These are phyloP conservation scores for Uropetala carovei DNA, from an alignment of 2,888 invertebrate species.

Conservation along the genomic window DNA sequence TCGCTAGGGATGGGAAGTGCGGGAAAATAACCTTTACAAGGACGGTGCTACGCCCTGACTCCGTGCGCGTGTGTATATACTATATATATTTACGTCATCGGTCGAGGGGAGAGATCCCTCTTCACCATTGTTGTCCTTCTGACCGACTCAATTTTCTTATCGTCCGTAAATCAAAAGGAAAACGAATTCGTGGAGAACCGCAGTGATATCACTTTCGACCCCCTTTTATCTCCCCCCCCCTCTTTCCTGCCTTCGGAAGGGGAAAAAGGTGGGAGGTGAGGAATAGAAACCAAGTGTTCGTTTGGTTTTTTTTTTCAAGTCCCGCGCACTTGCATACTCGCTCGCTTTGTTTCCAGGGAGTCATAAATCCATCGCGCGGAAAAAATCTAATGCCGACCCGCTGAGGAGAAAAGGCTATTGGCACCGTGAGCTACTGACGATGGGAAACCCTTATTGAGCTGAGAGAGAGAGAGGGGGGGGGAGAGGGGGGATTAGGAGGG, in stretches of 20 bases:
- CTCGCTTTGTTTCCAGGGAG: not conserved
- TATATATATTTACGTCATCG: too few relatives aligned
- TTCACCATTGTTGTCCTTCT: not conserved
- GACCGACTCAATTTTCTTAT: slow-evolving; percentile 26
- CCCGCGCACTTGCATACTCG: not conserved
- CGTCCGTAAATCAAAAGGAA: slow-evolving; percentile 58
- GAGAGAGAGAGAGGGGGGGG: not conserved
- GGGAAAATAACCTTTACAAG: not conserved
- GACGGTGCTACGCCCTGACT: not conserved
- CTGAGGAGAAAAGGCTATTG: slow-evolving; percentile 39
- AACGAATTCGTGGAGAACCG: slow-evolving; percentile 13
- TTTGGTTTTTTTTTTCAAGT: not conserved
- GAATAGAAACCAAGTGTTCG: not conserved
- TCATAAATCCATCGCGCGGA: slow-evolving; percentile 40
- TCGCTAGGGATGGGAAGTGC: not conserved
- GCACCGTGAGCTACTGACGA: slow-evolving; percentile 36
- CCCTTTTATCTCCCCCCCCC: not conserved
- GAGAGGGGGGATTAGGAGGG: not conserved
- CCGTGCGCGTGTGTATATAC: not conserved
- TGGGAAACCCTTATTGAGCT: not conserved
- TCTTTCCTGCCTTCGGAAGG: not conserved
- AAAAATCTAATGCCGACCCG: not conserved
- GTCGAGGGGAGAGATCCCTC: slow-evolving; percentile 30
- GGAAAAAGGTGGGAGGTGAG: not conserved
- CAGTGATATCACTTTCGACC: not conserved